Evolutionary conservation across 2,797 vertebrate species (phyloP), one percentile per base, ranked within the genome.

Genomic region (Pipistrellus pipistrellus): DNA sequence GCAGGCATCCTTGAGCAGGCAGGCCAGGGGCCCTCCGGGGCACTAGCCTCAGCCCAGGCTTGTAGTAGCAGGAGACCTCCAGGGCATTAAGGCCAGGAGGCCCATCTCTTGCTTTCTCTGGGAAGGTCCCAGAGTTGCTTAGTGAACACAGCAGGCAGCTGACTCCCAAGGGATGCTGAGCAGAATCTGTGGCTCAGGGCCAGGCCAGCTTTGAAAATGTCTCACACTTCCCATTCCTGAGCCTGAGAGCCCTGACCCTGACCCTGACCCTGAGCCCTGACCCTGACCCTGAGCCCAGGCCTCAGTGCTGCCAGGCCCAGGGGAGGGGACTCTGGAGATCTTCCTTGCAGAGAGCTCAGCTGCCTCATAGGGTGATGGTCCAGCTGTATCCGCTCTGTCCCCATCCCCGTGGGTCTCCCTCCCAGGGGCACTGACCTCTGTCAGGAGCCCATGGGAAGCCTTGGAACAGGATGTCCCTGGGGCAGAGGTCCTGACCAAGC

Each of bases 311-410:
- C 3, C 59, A 83, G 73, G 30, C 46, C 55, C n/a, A 85, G 55
- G 86, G 8, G 55, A 44, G 2, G 64, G 38, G 8, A 27, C 21
- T 8, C 15, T 35, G 72, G 44, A 35, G 57, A n/a, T 2, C 13
- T n/a, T 80, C 44, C 38, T 6, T 73, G 4, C 51, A 32, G 32
- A 80, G 1, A 41, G 35, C 9, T 11, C 38, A 7, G 64, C 1
- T 35, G 2, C 35, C 13, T 88, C 4, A 2, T 3, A 57, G 48
- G 21, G 10, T 10, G 25, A 55, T 4, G 14, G 3, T 15, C 5
- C 18, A n/a, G n/a, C 23, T 48, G 59, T 6, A 0, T 59, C 7
- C 2, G 8, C n/a, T 15, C 2, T 41, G 41, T 4, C 21, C 8
- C 38, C 44, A 21, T 9, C 11, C 30, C 14, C 6, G 12, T n/a